Percentiles rank a stretch among this genome's conserved stretches.
Conservation (phyloP, 2,113 vertebrate species). For the Accipiter virgatus region DNA sequence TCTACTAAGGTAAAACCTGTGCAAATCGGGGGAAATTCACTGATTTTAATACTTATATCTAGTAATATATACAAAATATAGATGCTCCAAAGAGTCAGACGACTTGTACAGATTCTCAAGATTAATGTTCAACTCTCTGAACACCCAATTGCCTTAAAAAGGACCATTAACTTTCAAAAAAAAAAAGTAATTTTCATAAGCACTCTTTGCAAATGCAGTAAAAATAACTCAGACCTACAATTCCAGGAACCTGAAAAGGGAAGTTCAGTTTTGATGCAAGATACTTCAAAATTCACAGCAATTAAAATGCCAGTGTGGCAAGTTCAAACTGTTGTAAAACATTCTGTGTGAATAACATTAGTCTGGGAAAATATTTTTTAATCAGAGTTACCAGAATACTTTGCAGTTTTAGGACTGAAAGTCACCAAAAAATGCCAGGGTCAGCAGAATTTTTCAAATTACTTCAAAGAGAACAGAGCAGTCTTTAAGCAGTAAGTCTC, state of each 20-base stretch:
- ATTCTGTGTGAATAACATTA: not conserved
- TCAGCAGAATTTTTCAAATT: not conserved
- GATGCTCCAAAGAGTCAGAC: not conserved
- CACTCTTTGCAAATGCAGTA: not conserved
- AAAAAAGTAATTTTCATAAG: not conserved
- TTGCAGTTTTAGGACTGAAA: not conserved
- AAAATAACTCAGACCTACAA: not conserved
- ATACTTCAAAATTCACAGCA: not conserved
- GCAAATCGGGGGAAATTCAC: not conserved
- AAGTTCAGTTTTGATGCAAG: not conserved
- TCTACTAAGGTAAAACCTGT: not conserved
- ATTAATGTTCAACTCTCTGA: not conserved
- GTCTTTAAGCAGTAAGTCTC: not conserved
- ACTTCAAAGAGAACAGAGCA: not conserved
- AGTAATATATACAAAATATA: not conserved
- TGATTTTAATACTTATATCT: not conserved
- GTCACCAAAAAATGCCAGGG: not conserved
- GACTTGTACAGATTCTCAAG: not conserved
- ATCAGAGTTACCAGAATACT: not conserved
- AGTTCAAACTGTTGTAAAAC: not conserved
- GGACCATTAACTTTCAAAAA: not conserved
- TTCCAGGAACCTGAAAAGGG: not conserved
- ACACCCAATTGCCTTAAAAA: not conserved
- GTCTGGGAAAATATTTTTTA: not conserved
- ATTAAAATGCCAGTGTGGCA: not conserved